A percentile compares a stretch with the other conserved stretches of the same genome.
phyloP scores from a whole-genome alignment of 2,113 vertebrate genomes.

The Clarias macrocephalus region DNA sequence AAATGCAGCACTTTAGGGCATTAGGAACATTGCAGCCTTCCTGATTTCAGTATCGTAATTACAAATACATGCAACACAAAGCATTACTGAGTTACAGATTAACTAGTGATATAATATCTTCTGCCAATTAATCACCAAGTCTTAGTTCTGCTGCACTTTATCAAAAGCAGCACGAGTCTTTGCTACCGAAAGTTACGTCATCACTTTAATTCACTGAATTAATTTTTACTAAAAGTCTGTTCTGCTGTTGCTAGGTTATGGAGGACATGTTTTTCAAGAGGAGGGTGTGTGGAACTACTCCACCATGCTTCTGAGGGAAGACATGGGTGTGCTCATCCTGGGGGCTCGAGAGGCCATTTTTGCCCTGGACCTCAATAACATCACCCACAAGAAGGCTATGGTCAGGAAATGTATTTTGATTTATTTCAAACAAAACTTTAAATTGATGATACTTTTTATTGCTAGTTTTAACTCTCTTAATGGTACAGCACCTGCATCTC shows the following conservation, averaged over 20 bases:
- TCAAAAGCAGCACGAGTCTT: background rate
- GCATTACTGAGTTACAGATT: background rate
- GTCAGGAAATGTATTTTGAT: slow-evolving; percentile 57
- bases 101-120: background rate
- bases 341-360: slow-evolving; percentile 71
- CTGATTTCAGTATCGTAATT: too few relatives aligned
- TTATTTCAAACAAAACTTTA: too few relatives aligned
- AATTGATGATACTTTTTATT: too few relatives aligned
- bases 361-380: slow-evolving; percentile 71
- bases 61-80: too few relatives aligned
- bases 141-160: background rate
- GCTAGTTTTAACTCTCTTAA: too few relatives aligned
- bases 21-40: too few relatives aligned
- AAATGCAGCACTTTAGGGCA: too few relatives aligned
- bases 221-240: background rate
- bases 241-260: slow-evolving; percentile 58
- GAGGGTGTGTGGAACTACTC: slow-evolving; percentile 72
- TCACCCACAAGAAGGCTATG: slow-evolving; percentile 67
- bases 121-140: background rate
- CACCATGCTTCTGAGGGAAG: slow-evolving; percentile 73
- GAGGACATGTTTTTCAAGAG: slow-evolving; percentile 61
- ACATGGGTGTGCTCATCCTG: slow-evolving; percentile 44
- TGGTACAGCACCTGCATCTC: too few relatives aligned
- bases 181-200: background rate
- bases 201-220: too few relatives aligned